A percentile compares a stretch with the other conserved stretches of the same genome.
Conservation (phyloP, 2,797 vertebrate species). For the Lutjanus argentimaculatus region DNA sequence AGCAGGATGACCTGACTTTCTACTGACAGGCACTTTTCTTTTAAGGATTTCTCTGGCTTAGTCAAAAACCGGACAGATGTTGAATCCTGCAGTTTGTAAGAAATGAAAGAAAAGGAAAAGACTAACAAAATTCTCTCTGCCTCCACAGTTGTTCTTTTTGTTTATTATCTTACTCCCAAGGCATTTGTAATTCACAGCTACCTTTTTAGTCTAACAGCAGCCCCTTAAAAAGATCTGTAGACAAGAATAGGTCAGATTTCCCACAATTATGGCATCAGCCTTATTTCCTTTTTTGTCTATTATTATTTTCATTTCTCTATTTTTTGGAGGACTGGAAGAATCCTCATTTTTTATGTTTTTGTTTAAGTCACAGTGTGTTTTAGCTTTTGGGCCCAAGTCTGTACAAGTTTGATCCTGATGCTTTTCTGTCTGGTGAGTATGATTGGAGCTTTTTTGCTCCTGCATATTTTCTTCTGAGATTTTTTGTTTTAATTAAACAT, state of each 20-base stretch:
- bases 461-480: no score
- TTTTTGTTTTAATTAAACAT: not conserved
- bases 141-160: not conserved
- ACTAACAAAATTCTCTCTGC: not conserved
- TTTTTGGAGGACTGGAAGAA: no score
- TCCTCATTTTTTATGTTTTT: not conserved
- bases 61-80: not conserved
- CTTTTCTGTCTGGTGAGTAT: no score
- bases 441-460: no score
- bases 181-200: conserved; percentile 1
- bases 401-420: no score
- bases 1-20: conserved; percentile 33
- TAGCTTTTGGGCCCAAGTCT: no score
- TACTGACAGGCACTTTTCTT: conserved; percentile 13
- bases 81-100: not conserved
- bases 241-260: not conserved
- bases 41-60: not conserved
- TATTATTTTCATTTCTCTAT: no score
- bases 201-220: not conserved
- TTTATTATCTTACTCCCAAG: not conserved
- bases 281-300: no score
- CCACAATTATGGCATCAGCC: not conserved
- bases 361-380: not conserved
- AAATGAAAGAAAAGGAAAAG: not conserved
- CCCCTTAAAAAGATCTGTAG: not conserved